A percentile compares a stretch with the other conserved stretches of the same genome.
Evolutionary conservation across 2,888 invertebrate genomes (phyloP).

Genomic region (Nineta flava): DNA sequence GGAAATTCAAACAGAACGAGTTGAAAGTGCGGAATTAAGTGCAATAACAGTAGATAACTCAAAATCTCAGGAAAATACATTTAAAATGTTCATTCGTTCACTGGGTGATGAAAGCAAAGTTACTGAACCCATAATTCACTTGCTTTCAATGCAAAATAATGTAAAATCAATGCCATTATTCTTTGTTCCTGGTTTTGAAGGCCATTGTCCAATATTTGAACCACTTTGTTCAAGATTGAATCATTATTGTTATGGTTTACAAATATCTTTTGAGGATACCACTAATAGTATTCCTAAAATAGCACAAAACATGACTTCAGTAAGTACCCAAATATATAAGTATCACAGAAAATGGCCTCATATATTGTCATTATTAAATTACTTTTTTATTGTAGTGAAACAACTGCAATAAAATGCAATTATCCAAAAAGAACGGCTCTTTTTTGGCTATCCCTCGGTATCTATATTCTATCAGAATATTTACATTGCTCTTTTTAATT

Average conservation of each 20-base stretch:
- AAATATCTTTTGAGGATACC: slow-evolving; percentile 31
- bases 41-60: no score
- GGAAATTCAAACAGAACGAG: no score
- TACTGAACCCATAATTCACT: slow-evolving; percentile 33
- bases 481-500: neutral
- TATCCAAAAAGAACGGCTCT: no score
- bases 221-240: slow-evolving; percentile 34
- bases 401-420: no score
- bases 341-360: no score
- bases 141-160: slow-evolving; percentile 21
- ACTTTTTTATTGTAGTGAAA: no score
- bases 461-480: neutral
- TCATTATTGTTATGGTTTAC: slow-evolving; percentile 35
- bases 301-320: slow-evolving; percentile 35
- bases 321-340: no score
- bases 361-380: no score
- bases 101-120: slow-evolving; percentile 27
- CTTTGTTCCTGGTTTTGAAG: slow-evolving; percentile 53
- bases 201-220: slow-evolving; percentile 36
- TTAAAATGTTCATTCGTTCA: neutral
- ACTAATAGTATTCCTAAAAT: slow-evolving; percentile 32
- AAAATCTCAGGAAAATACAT: no score
- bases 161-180: slow-evolving; percentile 28
- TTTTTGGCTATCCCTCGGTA: no score
- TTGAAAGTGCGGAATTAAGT: no score